Conservation (phyloP, 2,888 invertebrate genomes). For the Drosophila demipolita region DNA sequence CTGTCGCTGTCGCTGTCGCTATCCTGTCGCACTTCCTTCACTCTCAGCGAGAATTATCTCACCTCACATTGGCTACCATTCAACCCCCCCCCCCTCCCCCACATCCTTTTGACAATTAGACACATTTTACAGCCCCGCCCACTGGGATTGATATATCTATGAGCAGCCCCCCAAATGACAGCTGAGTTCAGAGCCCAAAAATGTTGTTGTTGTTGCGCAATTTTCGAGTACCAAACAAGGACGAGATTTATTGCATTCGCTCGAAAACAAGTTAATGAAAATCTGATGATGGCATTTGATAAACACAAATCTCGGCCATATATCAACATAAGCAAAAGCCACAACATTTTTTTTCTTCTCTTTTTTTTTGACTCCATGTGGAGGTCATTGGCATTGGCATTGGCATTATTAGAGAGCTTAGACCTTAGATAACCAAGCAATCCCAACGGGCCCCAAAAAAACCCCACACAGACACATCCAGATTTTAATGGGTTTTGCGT, state of each 20-base stretch:
- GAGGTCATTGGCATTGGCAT: slow-evolving; percentile 63
- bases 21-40: slow-evolving; percentile 39
- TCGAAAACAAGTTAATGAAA: slow-evolving; percentile 76
- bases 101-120: slow-evolving; percentile 49
- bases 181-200: slow-evolving; percentile 18
- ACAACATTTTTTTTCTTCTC: not conserved
- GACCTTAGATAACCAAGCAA: slow-evolving; percentile 6
- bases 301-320: slow-evolving; percentile 66
- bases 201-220: slow-evolving; percentile 4
- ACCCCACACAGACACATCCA: slow-evolving; percentile 39
- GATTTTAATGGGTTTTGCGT: slow-evolving; percentile 72
- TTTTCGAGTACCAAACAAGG: slow-evolving; percentile 36
- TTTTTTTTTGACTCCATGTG: slow-evolving; percentile 2
- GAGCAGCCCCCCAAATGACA: slow-evolving; percentile 35
- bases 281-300: slow-evolving; percentile 78
- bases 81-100: not conserved
- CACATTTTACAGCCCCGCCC: slow-evolving; percentile 35
- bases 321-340: slow-evolving; percentile 50
- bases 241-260: slow-evolving; percentile 64
- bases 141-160: slow-evolving; percentile 58
- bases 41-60: not conserved
- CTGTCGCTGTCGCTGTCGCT: slow-evolving; percentile 9
- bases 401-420: slow-evolving; percentile 67
- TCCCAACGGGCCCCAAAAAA: not conserved
- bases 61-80: slow-evolving; percentile 23